Evolutionary conservation across 1,140 invertebrate genomes (phyloP).

Genomic region (Brachionus rotundiformis): DNA sequence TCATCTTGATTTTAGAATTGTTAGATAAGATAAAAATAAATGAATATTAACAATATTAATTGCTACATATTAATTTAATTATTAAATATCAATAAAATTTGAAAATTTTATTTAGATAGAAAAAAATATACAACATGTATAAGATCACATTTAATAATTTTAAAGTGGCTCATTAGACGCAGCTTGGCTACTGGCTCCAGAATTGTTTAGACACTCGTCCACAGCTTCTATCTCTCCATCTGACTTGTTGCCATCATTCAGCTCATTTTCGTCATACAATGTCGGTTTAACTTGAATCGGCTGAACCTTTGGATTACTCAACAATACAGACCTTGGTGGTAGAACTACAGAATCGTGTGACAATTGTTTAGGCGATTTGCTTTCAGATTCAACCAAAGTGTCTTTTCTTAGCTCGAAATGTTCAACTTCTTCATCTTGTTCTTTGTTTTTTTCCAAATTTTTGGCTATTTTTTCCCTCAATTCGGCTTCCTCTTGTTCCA

Average conservation of each 20-base stretch:
- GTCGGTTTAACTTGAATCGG: neutral
- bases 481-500: slow-evolving; percentile 45
- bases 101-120: neutral
- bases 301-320: neutral
- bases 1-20: neutral
- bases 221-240: slow-evolving; percentile 15
- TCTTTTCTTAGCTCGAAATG: slow-evolving; percentile 48
- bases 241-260: neutral
- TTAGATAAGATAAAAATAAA: neutral
- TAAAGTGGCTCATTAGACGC: neutral
- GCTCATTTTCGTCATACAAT: slow-evolving; percentile 15
- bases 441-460: slow-evolving; percentile 31
- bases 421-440: slow-evolving; percentile 35
- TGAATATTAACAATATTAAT: slow-evolving; percentile 17
- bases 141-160: neutral
- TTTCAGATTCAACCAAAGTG: neutral
- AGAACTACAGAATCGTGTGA: neutral
- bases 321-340: neutral
- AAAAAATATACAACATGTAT: neutral
- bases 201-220: neutral
- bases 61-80: neutral
- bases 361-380: neutral
- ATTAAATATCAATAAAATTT: neutral
- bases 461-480: slow-evolving; percentile 40
- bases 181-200: neutral